Evolutionary conservation across 2,797 vertebrate genomes (phyloP).

Genomic region (Benthosema pterotum): DNA sequence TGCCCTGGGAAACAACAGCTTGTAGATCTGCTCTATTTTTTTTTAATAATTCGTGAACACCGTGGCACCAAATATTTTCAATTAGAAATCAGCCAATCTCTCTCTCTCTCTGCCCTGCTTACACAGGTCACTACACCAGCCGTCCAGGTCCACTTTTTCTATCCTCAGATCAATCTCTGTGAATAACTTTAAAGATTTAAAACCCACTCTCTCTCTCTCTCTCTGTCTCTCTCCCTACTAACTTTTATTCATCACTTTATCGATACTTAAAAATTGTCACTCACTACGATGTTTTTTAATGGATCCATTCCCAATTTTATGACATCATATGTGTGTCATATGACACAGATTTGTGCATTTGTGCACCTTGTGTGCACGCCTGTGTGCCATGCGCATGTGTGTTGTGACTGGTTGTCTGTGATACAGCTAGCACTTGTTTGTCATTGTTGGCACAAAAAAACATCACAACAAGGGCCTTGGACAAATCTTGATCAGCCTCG

Average conservation of each 20-base stretch:
- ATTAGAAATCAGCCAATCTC: no score
- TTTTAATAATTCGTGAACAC: no score
- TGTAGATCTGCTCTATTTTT: no score
- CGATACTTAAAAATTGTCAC: background rate
- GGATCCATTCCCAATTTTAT: no score
- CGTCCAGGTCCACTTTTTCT: no score
- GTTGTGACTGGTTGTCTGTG: constrained; percentile 65
- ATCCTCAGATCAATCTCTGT: background rate
- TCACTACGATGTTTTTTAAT: background rate
- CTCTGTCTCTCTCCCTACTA: constrained; percentile 5
- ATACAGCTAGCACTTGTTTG: constrained; percentile 79
- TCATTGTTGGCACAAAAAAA: constrained; percentile 78
- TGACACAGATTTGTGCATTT: no score
- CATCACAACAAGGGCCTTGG: constrained; percentile 72
- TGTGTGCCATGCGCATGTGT: background rate
- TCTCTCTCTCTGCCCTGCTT: no score
- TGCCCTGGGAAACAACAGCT: no score
- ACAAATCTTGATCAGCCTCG: constrained; percentile 60
- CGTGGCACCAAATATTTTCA: no score
- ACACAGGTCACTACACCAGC: no score
- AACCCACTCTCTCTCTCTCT: background rate
- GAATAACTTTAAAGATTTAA: constrained; percentile 1
- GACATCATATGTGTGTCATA: background rate
- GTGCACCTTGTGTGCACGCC: constrained; percentile 8
- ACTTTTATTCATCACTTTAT: background rate